Percentiles rank a stretch among this genome's conserved stretches.
Evolutionary conservation across 2,888 invertebrate genomes (phyloP).

Genomic region (Hypomecis punctinalis): DNA sequence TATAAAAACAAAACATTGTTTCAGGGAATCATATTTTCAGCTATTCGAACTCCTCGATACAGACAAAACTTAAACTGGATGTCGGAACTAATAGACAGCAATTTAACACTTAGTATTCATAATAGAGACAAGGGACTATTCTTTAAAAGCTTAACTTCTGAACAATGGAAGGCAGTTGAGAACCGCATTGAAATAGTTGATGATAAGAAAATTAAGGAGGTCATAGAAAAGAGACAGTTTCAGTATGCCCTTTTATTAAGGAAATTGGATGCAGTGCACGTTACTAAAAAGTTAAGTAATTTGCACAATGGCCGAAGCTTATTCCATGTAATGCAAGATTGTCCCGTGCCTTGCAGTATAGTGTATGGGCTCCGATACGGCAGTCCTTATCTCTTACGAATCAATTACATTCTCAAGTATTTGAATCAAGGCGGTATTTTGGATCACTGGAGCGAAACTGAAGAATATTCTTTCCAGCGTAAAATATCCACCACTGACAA

Average conservation of each 20-base stretch:
- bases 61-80: slow-evolving; percentile 65
- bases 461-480: slow-evolving; percentile 58
- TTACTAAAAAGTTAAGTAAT: slow-evolving; percentile 62
- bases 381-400: slow-evolving; percentile 80
- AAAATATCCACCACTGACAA: slow-evolving; percentile 36
- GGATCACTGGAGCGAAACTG: slow-evolving; percentile 67
- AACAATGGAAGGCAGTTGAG: slow-evolving; percentile 54
- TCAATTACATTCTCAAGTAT: slow-evolving; percentile 75
- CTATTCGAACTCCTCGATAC: slow-evolving; percentile 71
- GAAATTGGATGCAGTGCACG: slow-evolving; percentile 68
- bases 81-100: slow-evolving; percentile 57
- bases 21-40: slow-evolving; percentile 76
- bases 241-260: slow-evolving; percentile 80
- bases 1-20: slow-evolving; percentile 44
- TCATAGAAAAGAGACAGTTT: slow-evolving; percentile 70
- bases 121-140: slow-evolving; percentile 66
- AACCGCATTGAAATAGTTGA: slow-evolving; percentile 66
- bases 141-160: slow-evolving; percentile 61
- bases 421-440: slow-evolving; percentile 82
- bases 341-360: slow-evolving; percentile 83
- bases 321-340: slow-evolving; percentile 78
- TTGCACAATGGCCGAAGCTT: slow-evolving; percentile 72
- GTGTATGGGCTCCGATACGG: slow-evolving; percentile 85
- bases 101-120: slow-evolving; percentile 69
- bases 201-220: slow-evolving; percentile 66